Conservation (phyloP, 1,140 invertebrate species). For the Musca domestica region DNA sequence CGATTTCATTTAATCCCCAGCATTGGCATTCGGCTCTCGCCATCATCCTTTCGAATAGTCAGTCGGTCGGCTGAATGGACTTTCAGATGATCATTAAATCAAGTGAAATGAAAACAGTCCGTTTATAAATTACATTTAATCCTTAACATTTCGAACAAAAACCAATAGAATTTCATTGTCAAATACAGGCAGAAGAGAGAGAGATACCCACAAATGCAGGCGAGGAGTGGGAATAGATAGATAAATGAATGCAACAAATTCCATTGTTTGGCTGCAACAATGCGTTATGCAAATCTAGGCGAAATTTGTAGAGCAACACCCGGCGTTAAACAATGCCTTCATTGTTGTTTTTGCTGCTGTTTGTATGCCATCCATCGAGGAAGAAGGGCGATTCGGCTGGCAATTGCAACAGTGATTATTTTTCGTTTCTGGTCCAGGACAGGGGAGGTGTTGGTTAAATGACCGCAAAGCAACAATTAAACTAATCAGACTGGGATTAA, state of each 20-base stretch:
- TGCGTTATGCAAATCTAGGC: background rate
- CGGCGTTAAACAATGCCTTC: too few relatives aligned
- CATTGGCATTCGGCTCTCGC: background rate
- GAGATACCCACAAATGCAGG: background rate
- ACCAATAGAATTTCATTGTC: constrained; percentile 24
- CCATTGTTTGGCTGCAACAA: too few relatives aligned
- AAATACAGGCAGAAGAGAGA: constrained; percentile 43
- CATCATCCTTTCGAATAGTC: background rate
- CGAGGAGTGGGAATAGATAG: background rate
- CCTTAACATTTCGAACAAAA: constrained; percentile 37
- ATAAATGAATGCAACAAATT: background rate
- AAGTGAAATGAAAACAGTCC: constrained; percentile 32
- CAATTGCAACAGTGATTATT: background rate
- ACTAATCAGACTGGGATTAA: constrained; percentile 53
- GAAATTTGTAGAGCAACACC: constrained; percentile 1
- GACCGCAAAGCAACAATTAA: constrained; percentile 46
- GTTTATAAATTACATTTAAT: constrained; percentile 54
- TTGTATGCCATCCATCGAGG: background rate
- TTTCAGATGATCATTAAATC: constrained; percentile 1
- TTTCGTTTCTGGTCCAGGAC: background rate
- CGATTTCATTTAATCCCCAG: constrained; percentile 52
- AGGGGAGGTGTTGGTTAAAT: background rate
- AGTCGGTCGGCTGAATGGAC: background rate
- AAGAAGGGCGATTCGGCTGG: background rate
- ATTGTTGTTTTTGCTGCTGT: background rate